Percentiles rank a stretch among this genome's conserved stretches.
These are phyloP conservation scores for Epinephelus moara DNA, from an alignment of 2,113 vertebrate genomes.

Conservation along the genomic window DNA sequence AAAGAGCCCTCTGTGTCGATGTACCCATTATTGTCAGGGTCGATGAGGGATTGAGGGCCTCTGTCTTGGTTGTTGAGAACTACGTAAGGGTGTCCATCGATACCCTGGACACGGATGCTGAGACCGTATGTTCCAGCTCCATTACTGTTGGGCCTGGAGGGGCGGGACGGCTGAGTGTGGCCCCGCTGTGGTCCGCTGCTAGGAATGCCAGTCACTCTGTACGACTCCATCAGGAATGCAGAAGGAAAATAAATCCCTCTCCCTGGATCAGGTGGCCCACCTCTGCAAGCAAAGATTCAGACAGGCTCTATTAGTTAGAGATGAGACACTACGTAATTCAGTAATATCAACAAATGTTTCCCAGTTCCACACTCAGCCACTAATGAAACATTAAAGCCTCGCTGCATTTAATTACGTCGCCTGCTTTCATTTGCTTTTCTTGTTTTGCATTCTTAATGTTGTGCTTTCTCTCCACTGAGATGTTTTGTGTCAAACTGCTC, in stretches of 20 bases:
- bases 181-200: constrained; percentile 84
- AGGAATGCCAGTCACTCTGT: constrained; percentile 85
- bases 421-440: constrained; percentile 35
- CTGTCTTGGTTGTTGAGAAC: constrained; percentile 95
- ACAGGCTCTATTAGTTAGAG: constrained; percentile 59
- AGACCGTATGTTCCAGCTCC: constrained; percentile 92
- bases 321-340: constrained; percentile 57
- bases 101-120: constrained; percentile 97
- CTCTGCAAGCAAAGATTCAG: constrained; percentile 77
- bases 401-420: constrained; percentile 34
- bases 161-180: constrained; percentile 72
- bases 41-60: constrained; percentile 78
- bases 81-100: constrained; percentile 96
- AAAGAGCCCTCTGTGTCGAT: constrained; percentile 76
- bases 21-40: constrained; percentile 82
- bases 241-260: constrained; percentile 79
- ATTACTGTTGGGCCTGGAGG: constrained; percentile 77
- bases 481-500: constrained; percentile 15
- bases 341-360: constrained; percentile 42
- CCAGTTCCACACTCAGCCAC: constrained; percentile 21
- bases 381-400: constrained; percentile 49
- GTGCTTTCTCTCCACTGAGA: constrained; percentile 17
- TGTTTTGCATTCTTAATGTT: constrained; percentile 20
- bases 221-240: constrained; percentile 90
- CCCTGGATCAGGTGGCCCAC: constrained; percentile 72